Evolutionary conservation across 2,888 invertebrate genomes (phyloP), one percentile per base, ranked within the genome.

Genomic region (Caenorhabditis sulstoni): DNA sequence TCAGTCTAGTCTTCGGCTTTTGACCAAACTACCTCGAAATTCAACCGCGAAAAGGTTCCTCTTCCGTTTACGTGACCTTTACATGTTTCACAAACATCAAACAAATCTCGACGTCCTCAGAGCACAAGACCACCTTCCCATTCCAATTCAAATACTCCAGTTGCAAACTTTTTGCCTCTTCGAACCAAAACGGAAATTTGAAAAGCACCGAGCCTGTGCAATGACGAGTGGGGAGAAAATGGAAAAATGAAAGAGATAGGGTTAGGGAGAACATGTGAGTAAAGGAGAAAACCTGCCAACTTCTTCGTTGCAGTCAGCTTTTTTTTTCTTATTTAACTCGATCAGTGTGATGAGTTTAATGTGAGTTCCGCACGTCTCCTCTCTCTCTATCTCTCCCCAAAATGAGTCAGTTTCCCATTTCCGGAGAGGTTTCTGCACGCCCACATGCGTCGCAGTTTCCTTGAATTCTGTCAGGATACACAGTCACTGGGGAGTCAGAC

Each of bases 321-420:
- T 29, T 29, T 29, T 29, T 37, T 55, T 57, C 57, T 35, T 55
- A 35, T 57, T 29, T 58, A 39, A 57, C 61, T 55, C 62, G 45
- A 70, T 70, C 68, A 70, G 53, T 22, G 35, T 70, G 71, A 71
- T 71, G 62, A 71, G 62, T 50, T 57, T 50, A 37, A 62, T 68
- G 68, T 61, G 52, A 68, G 67, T 68, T 67, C 67, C 59, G 29
- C 58, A 41, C 45, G 47, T 11, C 12, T 14, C 41, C 12, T 41
- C 12, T 11, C 3, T 41, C 41, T 8, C 18, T 18, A 29, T 41
- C 12, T 11, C 3, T 41, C 41, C 3, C 18, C 35, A 29, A 49
- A 22, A 37, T 47, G 29, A 3, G 18, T 23, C 44, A n/a, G 11
- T 18, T 47, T 47, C 18, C 9, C 52, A 23, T 23, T 14, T 41